A percentile compares a stretch with the other conserved stretches of the same genome.
phyloP scores from a whole-genome alignment of 2,113 vertebrate genomes.

The Picathartes gymnocephalus region DNA sequence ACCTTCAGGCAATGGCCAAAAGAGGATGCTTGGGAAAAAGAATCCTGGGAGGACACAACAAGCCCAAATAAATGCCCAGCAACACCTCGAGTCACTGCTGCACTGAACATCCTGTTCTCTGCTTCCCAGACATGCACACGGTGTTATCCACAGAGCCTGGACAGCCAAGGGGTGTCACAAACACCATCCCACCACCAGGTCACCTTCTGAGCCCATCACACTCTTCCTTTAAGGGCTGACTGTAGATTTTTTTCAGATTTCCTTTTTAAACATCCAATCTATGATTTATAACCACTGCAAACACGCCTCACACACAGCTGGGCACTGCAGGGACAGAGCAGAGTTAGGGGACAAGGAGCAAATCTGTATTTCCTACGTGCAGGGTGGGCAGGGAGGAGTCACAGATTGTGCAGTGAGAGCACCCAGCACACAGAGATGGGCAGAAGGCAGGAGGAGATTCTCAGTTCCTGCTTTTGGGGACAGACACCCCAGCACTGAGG shows the following conservation, averaged over 20 bases:
- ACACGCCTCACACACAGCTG: neutral
- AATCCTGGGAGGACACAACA: neutral
- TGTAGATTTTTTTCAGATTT: neutral
- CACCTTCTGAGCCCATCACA: neutral
- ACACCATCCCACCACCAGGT: neutral
- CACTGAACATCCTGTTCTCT: neutral
- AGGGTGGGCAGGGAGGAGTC: neutral
- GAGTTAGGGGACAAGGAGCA: neutral
- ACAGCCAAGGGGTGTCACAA: neutral
- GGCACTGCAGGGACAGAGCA: too few relatives aligned
- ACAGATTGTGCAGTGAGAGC: neutral
- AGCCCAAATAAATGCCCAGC: neutral
- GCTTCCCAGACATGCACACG: neutral
- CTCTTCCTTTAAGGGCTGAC: neutral
- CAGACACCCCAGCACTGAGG: neutral
- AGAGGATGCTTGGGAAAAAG: neutral
- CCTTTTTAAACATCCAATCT: neutral
- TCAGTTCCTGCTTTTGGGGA: neutral
- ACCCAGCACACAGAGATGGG: neutral
- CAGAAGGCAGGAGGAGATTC: neutral
- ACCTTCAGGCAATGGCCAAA: neutral
- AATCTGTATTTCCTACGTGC: accelerated
- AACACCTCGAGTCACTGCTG: neutral
- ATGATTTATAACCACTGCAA: neutral
- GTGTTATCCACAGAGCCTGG: neutral